These are phyloP conservation scores for Lophura nycthemera DNA, from an alignment of 2,113 vertebrate genomes.

Conservation along the genomic window DNA sequence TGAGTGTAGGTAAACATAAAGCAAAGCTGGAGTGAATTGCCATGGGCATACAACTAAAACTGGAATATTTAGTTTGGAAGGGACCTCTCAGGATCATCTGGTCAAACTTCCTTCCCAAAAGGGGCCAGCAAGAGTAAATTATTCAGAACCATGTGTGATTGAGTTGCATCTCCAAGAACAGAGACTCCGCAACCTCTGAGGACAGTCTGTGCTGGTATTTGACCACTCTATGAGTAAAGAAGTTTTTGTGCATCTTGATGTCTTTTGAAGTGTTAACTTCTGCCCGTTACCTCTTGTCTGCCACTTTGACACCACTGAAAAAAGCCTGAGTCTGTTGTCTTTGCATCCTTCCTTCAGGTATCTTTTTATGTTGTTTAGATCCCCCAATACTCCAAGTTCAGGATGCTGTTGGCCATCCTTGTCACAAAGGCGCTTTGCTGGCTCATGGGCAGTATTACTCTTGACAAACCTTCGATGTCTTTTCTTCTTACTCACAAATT, in stretches of 20 bases:
- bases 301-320: not conserved
- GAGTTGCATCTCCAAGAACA: not conserved
- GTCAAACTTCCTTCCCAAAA: not conserved
- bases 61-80: not conserved
- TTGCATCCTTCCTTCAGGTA: not conserved
- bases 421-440: not conserved
- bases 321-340: not conserved
- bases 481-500: fast-evolving
- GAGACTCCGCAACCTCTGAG: not conserved
- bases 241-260: not conserved
- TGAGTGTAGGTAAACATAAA: not conserved
- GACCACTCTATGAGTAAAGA: not conserved
- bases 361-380: not conserved
- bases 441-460: not conserved
- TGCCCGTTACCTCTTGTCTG: not conserved
- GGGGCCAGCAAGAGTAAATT: not conserved
- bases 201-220: not conserved
- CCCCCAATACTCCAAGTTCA: not conserved
- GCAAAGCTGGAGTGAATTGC: not conserved
- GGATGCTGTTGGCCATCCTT: not conserved
- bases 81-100: not conserved
- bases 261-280: not conserved
- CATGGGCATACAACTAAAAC: not conserved
- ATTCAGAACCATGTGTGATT: not conserved
- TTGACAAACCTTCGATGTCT: not conserved